Conservation (phyloP, 1,140 invertebrate species). For the Halotydeus destructor region DNA sequence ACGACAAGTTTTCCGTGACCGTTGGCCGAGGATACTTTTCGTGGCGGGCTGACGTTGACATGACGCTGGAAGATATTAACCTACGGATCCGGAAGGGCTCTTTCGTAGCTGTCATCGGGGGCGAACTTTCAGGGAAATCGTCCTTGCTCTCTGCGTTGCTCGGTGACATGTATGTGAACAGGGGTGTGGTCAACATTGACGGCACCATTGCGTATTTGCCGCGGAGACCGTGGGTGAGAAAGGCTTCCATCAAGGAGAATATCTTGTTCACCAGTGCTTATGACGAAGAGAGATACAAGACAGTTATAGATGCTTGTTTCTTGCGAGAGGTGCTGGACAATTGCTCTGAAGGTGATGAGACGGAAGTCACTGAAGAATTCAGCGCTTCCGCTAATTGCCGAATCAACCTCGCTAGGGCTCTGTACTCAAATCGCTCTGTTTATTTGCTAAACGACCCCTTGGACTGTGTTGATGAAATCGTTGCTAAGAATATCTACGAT, state of each 20-base stretch:
- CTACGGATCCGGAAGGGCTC: constrained; percentile 15
- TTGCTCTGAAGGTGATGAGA: constrained; percentile 27
- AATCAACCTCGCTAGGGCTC: constrained; percentile 20
- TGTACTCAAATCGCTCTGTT: constrained; percentile 22
- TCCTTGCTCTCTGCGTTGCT: constrained; percentile 29
- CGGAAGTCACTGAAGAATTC: constrained; percentile 30
- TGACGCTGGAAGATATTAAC: constrained; percentile 14
- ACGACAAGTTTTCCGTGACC: constrained; percentile 17
- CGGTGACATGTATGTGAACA: constrained; percentile 24
- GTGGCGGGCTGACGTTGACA: too few species aligned
- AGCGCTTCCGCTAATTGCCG: constrained; percentile 23
- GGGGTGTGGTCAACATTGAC: constrained; percentile 17
- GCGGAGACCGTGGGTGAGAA: constrained; percentile 38
- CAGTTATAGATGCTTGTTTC: constrained; percentile 20
- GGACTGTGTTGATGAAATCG: constrained; percentile 25
- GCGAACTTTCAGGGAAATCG: constrained; percentile 30
- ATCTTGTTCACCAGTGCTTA: constrained; percentile 36
- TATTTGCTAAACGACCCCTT: constrained; percentile 30
- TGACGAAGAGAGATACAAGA: constrained; percentile 20
- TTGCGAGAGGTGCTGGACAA: constrained; percentile 19
- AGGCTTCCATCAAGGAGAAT: constrained; percentile 30
- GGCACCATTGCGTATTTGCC: constrained; percentile 29
- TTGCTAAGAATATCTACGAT: constrained; percentile 27
- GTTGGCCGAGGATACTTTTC: constrained; percentile 18
- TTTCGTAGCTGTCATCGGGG: constrained; percentile 30